These are phyloP conservation scores for Drosophila paranaensis DNA, from an alignment of 2,888 invertebrate species.

Conservation along the genomic window DNA sequence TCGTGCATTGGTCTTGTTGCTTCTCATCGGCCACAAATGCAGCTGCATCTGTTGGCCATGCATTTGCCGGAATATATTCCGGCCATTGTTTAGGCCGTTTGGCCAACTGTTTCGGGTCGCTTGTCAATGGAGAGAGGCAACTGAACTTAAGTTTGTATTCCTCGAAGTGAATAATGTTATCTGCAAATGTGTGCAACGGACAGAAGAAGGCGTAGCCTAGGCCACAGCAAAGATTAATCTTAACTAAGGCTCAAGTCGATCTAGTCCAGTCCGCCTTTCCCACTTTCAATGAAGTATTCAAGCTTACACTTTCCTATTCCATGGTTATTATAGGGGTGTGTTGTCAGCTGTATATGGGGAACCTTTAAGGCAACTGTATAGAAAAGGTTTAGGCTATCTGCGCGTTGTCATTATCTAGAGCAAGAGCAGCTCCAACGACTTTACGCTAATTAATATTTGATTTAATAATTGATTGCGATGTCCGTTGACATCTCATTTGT, in stretches of 20 bases:
- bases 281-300: too few relatives aligned
- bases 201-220: neutral
- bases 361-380: too few relatives aligned
- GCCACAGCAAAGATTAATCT: neutral
- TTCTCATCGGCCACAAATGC: constrained; percentile 10
- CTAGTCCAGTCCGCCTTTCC: neutral
- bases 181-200: neutral
- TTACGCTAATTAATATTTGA: too few relatives aligned
- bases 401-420: too few relatives aligned
- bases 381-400: too few relatives aligned
- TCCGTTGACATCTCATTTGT: neutral
- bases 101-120: constrained; percentile 1
- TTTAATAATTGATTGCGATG: neutral
- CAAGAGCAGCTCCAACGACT: too few relatives aligned
- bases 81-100: constrained; percentile 1
- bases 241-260: neutral
- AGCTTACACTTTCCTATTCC: too few relatives aligned
- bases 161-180: neutral
- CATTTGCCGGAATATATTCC: constrained; percentile 11
- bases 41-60: constrained; percentile 15
- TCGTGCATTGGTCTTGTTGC: neutral
- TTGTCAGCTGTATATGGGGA: too few relatives aligned
- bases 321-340: too few relatives aligned
- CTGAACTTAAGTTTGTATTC: neutral
- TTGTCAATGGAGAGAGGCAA: constrained; percentile 3